phyloP scores from a whole-genome alignment of 2,113 vertebrate genomes.

The Lutjanus erythropterus region DNA sequence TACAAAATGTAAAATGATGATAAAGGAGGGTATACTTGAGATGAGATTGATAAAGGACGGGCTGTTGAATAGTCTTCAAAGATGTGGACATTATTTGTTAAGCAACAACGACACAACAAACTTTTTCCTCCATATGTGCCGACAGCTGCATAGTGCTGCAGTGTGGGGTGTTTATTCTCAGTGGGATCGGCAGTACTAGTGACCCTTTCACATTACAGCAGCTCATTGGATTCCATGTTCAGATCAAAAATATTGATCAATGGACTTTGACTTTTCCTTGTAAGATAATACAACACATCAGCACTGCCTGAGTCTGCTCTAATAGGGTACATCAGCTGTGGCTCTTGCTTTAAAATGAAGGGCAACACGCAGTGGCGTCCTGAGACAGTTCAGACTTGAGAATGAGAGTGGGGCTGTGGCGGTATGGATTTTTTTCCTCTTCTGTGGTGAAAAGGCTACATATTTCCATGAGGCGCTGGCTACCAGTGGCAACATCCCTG shows the following conservation, averaged over 20 bases:
- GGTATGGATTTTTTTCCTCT: too few relatives aligned
- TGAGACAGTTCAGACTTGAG: neutral
- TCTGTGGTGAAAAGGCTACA: too few relatives aligned
- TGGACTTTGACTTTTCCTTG: conserved; percentile 35
- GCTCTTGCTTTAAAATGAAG: conserved; percentile 15
- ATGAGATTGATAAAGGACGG: neutral
- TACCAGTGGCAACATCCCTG: too few relatives aligned
- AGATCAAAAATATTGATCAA: conserved; percentile 36
- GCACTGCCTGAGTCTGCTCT: neutral
- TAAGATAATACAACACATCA: conserved; percentile 28
- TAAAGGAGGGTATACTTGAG: neutral
- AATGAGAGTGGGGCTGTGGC: too few relatives aligned
- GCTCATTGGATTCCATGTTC: conserved; percentile 28
- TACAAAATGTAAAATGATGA: neutral
- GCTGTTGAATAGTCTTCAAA: neutral
- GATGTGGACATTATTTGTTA: neutral
- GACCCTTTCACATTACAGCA: conserved; percentile 19
- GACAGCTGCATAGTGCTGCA: conserved; percentile 10
- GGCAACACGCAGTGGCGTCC: neutral
- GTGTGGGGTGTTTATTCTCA: neutral
- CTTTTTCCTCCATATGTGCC: neutral
- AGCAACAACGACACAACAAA: neutral
- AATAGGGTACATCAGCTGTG: neutral
- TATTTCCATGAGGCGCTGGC: too few relatives aligned
- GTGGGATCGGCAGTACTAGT: neutral